phyloP scores from a whole-genome alignment of 2,113 vertebrate species.

The human region GRCh38 chr5:173890001-173890500 shows the following conservation, averaged over 20 bases:
- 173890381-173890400: conserved; percentile 97
- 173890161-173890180: conserved; percentile 96
- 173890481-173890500: conserved; percentile 95
- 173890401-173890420: conserved; percentile 96
- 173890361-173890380: conserved; percentile 97
- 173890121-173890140: conserved; percentile 97
- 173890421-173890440: conserved; percentile 98
- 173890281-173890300: conserved; percentile 97
- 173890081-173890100: conserved; percentile 91
- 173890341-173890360: conserved; percentile 98
- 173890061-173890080: conserved; percentile 92
- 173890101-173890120: conserved; percentile 90
- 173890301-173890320: conserved; percentile 94
- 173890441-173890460: conserved; percentile 96
- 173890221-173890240: conserved; percentile 96
- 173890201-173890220: conserved; percentile 94
- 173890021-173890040: conserved; percentile 93
- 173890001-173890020: conserved; percentile 96
- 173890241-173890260: conserved; percentile 98
- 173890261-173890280: conserved; percentile 95
- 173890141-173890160: conserved; percentile 94
- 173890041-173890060: conserved; percentile 93
- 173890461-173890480: conserved; percentile 98
- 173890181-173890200: conserved; percentile 94
- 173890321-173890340: conserved; percentile 93